Evolutionary conservation across 53 echinoderm and acorn worm species (phyloP), one percentile per base, ranked within the genome.

Genomic region (Astropecten irregularis): DNA sequence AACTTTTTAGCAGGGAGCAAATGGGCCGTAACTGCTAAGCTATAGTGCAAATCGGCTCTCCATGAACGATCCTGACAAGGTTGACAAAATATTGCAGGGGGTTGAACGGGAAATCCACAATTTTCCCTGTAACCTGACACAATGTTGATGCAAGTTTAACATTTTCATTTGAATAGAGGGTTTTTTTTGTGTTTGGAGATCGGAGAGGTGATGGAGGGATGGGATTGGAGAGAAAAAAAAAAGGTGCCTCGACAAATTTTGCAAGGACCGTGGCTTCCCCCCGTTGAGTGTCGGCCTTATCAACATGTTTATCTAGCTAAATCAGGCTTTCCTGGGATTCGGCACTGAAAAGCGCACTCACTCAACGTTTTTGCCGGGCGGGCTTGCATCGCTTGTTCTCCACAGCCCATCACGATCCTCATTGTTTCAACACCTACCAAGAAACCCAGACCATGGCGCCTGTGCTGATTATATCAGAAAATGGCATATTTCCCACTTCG

Each of bases 281-380:
- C 19, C 20, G 79, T 79, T 79, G 79, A 79, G 63, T 79, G 79
- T 48, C 25, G 38, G 62, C 44, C 79, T 42, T 61, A 79, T 79
- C 79, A 79, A 61, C 62, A 79, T 79, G 79, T 79, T 79, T 79
- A 79, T 79, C 79, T 61, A 44, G 47, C 42, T 26, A 79, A 79
- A 79, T 62, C 79, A 62, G 79, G 47, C 79, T 62, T 79, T 79
- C 60, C 79, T 62, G 79, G 14, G 79, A 44, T 62, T 60, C 61
- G 9, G 14, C 79, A 37, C 3, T 79, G 79, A 61, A 79, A 60
- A 38, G 32, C 34, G 28, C 23, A 32, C 62, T 79, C 79, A 79
- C 46, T 79, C 79, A 79, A 62, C 79, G 26, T 57, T 38, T 56
- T 20, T 18, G 57, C 27, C 28, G 14, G 25, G 46, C 9, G 46